These are phyloP conservation scores for Trimorus sp. DNA, from an alignment of 2,888 invertebrate genomes.

Conservation along the genomic window DNA sequence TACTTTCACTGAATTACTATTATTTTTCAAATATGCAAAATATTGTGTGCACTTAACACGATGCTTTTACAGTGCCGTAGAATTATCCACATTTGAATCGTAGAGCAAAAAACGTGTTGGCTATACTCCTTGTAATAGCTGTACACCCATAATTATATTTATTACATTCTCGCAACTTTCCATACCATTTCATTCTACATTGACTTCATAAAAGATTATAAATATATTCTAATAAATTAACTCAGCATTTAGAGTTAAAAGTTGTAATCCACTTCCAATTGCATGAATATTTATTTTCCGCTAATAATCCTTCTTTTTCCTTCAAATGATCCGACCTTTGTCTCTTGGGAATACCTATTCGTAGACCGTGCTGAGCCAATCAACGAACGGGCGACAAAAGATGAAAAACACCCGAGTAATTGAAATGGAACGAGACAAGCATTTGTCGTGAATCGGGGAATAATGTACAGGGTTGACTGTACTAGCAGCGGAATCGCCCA, in stretches of 20 bases:
- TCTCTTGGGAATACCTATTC: constrained; percentile 13
- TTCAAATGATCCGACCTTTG: not conserved
- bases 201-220: no score
- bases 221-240: no score
- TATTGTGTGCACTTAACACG: no score
- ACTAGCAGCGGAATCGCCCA: constrained; percentile 17
- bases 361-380: constrained; percentile 27
- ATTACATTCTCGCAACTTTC: no score
- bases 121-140: no score
- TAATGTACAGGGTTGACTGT: constrained; percentile 16
- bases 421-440: constrained; percentile 32
- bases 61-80: no score
- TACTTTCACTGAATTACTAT: no score
- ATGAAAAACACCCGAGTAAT: constrained; percentile 37
- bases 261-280: not conserved
- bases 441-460: constrained; percentile 35
- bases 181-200: no score
- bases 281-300: not conserved
- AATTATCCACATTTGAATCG: no score
- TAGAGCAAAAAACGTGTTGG: no score
- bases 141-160: no score
- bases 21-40: no score
- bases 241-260: not conserved
- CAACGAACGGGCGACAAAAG: constrained; percentile 24
- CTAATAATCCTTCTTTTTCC: not conserved